Percentiles rank a stretch among this genome's conserved stretches.
These are phyloP conservation scores for Bubalus kerabau DNA, from an alignment of 2,113 vertebrate species.

Conservation along the genomic window DNA sequence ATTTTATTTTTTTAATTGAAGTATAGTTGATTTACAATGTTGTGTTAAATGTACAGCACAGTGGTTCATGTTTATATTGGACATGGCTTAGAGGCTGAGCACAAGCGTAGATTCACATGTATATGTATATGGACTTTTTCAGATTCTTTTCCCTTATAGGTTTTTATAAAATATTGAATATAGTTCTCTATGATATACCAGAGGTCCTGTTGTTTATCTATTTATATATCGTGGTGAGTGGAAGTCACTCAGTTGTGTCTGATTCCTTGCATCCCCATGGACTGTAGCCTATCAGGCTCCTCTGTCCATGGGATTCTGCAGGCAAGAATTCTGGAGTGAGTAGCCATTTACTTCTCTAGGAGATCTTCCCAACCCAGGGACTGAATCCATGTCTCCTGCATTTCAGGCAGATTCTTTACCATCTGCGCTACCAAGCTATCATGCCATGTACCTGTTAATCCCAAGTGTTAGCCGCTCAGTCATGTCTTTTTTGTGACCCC, in stretches of 20 bases:
- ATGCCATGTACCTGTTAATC: background rate
- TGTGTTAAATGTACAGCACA: background rate
- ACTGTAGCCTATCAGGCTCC: background rate
- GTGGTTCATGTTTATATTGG: background rate
- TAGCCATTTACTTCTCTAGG: background rate
- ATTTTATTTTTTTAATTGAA: background rate
- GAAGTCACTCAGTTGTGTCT: background rate
- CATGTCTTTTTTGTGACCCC: background rate
- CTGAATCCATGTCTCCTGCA: background rate
- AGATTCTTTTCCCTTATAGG: background rate
- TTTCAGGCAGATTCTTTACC: background rate
- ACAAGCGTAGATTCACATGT: background rate
- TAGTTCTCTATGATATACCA: background rate
- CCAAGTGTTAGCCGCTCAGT: background rate
- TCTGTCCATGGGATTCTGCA: background rate
- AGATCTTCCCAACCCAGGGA: background rate
- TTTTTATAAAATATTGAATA: background rate
- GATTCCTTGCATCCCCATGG: rapidly evolving
- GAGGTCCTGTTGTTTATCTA: background rate
- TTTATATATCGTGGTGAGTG: background rate
- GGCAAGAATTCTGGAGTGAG: background rate
- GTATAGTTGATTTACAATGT: background rate
- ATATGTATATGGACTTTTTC: background rate
- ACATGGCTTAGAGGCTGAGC: background rate
- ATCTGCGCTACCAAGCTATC: background rate